Percentiles rank a stretch among this genome's conserved stretches.
Evolutionary conservation across 2,113 vertebrate genomes (phyloP).

Genomic region (Motacilla alba): DNA sequence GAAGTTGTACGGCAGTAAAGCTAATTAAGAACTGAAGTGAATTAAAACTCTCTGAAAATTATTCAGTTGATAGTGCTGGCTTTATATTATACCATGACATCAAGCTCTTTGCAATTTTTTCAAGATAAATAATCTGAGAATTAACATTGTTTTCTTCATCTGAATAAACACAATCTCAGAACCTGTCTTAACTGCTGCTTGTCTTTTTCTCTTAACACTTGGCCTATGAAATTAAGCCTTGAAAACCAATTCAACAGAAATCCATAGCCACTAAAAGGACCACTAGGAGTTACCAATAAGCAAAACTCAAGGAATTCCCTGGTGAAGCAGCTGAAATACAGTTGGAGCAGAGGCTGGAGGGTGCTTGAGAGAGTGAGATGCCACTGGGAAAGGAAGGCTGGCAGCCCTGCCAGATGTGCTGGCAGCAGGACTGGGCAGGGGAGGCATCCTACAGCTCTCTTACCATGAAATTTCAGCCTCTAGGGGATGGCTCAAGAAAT

Average conservation of each 20-base stretch:
- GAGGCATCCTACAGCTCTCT: neutral
- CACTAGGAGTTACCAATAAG: neutral
- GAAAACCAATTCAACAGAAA: neutral
- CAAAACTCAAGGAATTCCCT: neutral
- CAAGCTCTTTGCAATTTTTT: neutral
- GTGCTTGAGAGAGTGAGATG: neutral
- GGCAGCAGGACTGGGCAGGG: neutral
- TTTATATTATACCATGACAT: neutral
- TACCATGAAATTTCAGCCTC: neutral
- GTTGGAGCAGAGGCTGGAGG: neutral
- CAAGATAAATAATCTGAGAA: neutral
- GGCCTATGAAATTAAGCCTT: neutral
- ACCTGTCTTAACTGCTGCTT: neutral
- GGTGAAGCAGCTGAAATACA: neutral
- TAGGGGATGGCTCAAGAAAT: neutral
- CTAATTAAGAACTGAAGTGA: constrained; percentile 43
- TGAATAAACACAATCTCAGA: neutral
- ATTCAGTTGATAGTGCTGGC: neutral
- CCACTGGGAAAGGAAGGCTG: neutral
- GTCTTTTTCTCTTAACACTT: neutral
- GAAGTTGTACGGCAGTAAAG: neutral
- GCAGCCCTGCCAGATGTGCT: neutral
- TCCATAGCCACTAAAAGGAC: neutral
- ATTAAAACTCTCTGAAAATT: constrained; percentile 18
- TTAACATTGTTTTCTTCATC: neutral